Conservation (phyloP, 2,113 vertebrate genomes). For the Fulmarus glacialis region DNA sequence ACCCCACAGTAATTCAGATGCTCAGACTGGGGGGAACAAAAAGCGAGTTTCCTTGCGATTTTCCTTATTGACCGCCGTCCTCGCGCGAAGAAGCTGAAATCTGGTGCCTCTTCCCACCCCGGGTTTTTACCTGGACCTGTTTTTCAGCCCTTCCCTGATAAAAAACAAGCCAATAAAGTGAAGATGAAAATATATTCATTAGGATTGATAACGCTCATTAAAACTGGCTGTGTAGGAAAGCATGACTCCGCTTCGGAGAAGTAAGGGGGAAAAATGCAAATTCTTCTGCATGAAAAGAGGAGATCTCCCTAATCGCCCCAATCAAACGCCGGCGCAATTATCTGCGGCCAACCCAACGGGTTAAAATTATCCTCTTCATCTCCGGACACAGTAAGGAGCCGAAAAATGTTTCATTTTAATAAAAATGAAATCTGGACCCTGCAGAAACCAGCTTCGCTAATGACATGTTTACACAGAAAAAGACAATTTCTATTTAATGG, state of each 20-base stretch:
- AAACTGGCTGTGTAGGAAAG: conserved; percentile 73
- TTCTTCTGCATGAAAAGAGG: conserved; percentile 69
- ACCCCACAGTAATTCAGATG: not conserved
- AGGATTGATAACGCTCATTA: conserved; percentile 79
- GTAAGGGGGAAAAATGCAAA: conserved; percentile 76
- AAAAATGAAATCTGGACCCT: conserved; percentile 84
- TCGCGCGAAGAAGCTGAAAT: not conserved
- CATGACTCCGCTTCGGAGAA: conserved; percentile 66
- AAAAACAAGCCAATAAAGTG: conserved; percentile 72
- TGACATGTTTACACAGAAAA: conserved; percentile 85
- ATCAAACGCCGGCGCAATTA: conserved; percentile 80
- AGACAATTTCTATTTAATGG: conserved; percentile 86
- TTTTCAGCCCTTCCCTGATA: conserved; percentile 57
- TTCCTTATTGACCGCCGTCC: not conserved
- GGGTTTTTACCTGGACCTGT: conserved; percentile 31
- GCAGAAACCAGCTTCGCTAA: conserved; percentile 80
- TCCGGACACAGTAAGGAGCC: conserved; percentile 78
- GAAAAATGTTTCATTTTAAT: conserved; percentile 83
- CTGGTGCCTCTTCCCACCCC: not conserved
- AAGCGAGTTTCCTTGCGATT: too few species aligned
- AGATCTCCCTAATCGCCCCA: conserved; percentile 82
- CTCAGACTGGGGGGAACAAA: not conserved
- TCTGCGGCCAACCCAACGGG: conserved; percentile 79
- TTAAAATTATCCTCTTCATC: conserved; percentile 81
- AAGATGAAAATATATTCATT: conserved; percentile 76